Evolutionary conservation across 2,113 vertebrate genomes (phyloP), one percentile per base, ranked within the genome.

Genomic region (Rostratula benghalensis): DNA sequence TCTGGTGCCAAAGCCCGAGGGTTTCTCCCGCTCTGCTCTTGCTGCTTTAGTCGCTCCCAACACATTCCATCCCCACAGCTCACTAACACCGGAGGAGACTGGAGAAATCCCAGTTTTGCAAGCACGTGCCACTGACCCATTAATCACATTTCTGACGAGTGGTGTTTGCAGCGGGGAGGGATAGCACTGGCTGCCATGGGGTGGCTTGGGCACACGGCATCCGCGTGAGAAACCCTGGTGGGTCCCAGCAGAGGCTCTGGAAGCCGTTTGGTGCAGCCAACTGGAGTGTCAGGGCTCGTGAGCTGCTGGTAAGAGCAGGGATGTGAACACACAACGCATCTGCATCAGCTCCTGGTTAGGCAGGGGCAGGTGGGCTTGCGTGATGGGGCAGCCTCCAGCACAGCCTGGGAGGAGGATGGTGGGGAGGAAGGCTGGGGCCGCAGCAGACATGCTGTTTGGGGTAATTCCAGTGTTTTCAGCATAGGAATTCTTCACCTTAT

Each of bases 1-100:
- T 76, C 82, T 68, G 54, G 30, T 94, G 85, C 87, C 96, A 95
- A 28, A 64, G 73, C 94, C 96, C 30, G 37, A 88, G 88, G 95
- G 83, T 43, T 96, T 39, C 94, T 95, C 82, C 75, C 59, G 70
- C 91, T 71, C 87, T 33, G 63, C 71, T 93, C 5, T 23, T 21
- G 70, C 81, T 91, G 65, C 89, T 86, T 54, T 25, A 75, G 33
- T 89, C 65, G 28, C 78, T 78, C 82, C 68, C 25, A 84, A 46
- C 51, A 31, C 67, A 41, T 90, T 78, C 89, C 87, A 90, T 41
- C 83, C 59, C 71, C 74, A 35, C 86, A 22, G 0, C 59, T 60
- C 89, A 28, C 74, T 59, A 13, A 73, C 23, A 64, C 87, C 21
- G 3, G 76, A 51, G 75, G 33, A 75, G 67, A 64, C 67, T 25